A percentile compares a stretch with the other conserved stretches of the same genome.
Evolutionary conservation across 1,140 invertebrate genomes (phyloP).

Genomic region (Parasteatoda tepidariorum): DNA sequence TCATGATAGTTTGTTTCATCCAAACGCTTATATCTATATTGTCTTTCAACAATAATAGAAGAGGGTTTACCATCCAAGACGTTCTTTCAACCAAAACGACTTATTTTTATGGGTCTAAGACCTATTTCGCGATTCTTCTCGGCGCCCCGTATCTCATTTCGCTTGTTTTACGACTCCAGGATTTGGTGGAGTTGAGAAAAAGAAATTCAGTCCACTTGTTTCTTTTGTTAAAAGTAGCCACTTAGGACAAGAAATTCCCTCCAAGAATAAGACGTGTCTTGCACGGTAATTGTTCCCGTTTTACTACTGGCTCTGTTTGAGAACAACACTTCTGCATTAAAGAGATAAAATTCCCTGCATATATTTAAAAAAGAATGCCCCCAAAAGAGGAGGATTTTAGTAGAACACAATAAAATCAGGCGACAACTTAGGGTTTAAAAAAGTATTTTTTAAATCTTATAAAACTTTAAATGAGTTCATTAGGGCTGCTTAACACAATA

Average conservation of each 20-base stretch:
- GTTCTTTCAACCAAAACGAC: slow-evolving; percentile 20
- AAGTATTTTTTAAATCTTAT: too few species aligned
- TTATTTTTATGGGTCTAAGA: slow-evolving; percentile 44
- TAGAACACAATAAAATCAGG: too few species aligned
- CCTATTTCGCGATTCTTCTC: slow-evolving; percentile 16
- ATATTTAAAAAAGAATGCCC: neutral
- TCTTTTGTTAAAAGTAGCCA: slow-evolving; percentile 10
- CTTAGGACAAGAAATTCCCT: slow-evolving; percentile 19
- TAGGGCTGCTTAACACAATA: too few species aligned
- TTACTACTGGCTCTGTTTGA: slow-evolving; percentile 10
- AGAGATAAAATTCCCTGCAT: neutral
- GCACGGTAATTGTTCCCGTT: slow-evolving; percentile 25
- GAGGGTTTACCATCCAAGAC: slow-evolving; percentile 7
- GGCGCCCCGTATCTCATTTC: slow-evolving; percentile 38
- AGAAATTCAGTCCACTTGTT: neutral
- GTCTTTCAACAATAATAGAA: too few species aligned
- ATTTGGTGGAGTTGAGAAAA: slow-evolving; percentile 4
- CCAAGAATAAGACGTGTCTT: neutral
- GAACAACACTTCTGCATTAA: neutral
- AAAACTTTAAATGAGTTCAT: too few species aligned
- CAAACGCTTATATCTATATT: too few species aligned
- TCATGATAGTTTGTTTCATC: too few species aligned
- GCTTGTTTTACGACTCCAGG: slow-evolving; percentile 43
- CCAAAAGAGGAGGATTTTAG: too few species aligned
- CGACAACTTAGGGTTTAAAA: too few species aligned